Conservation (phyloP, 2,888 invertebrate genomes). For the Diabrotica balteata region DNA sequence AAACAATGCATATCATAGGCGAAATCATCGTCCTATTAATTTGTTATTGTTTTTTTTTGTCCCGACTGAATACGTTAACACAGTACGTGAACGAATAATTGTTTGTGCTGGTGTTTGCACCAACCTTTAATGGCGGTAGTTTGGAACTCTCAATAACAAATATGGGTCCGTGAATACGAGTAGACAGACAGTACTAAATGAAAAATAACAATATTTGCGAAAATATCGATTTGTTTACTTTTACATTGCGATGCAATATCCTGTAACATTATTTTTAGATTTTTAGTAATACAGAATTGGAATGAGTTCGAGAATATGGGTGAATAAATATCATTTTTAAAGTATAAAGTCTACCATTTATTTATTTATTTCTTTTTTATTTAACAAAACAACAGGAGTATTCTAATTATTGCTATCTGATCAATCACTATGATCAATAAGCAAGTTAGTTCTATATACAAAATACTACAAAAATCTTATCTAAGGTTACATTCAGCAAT, state of each 20-base stretch:
- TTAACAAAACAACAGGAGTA: too few relatives aligned
- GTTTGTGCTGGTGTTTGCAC: slow-evolving; percentile 1
- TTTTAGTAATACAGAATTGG: background rate
- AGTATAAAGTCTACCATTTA: too few relatives aligned
- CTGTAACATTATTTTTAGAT: background rate
- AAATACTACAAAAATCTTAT: too few relatives aligned
- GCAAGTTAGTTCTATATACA: too few relatives aligned
- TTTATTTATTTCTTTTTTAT: too few relatives aligned
- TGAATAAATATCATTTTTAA: too few relatives aligned
- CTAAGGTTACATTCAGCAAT: too few relatives aligned
- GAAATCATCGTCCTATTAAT: background rate
- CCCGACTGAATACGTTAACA: background rate
- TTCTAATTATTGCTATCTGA: too few relatives aligned
- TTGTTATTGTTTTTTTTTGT: slow-evolving; percentile 10
- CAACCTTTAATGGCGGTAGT: background rate
- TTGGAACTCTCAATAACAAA: slow-evolving; percentile 8
- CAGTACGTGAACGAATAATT: background rate
- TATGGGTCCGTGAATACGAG: background rate
- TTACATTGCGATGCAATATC: background rate
- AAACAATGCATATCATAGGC: background rate
- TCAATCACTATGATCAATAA: too few relatives aligned
- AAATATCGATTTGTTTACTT: background rate
- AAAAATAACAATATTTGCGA: slow-evolving; percentile 5
- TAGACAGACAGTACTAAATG: slow-evolving; percentile 5
- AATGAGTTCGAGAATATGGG: too few relatives aligned